Evolutionary conservation across 2,888 invertebrate genomes (phyloP), one percentile per base, ranked within the genome.

Genomic region (Harpalus rufipes): DNA sequence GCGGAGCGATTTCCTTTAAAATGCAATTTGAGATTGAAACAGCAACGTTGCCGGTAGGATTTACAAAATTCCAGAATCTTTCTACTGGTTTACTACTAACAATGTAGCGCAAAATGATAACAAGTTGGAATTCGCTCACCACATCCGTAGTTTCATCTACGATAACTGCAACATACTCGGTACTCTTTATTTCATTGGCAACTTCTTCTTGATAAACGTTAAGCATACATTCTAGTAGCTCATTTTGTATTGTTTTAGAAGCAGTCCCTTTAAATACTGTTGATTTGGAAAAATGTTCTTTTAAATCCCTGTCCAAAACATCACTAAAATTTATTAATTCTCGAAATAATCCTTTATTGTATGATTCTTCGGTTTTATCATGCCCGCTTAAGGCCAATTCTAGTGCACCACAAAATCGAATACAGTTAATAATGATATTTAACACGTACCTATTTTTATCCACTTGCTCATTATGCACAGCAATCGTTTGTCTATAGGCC

Each of bases 401-500:
- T 10, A 61, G 10, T 78, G 61, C 8, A 0, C 59, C 79, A 39
- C 81, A 85, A 68, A 84, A 84, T 59, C 79, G 76, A 16, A 85
- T 80, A 16, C 79, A 58, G 4, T 85, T 84, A 12, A 85, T 84
- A 5, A 85, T 68, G 6, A 79, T 51, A 7, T n/a, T n/a, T n/a
- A n/a, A n/a, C n/a, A n/a, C n/a, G n/a, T n/a, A n/a, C 41, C 6
- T 41, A 41, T 7, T 41, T 41, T 12, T 78, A 21, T 61, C 82
- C 14, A 41, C 78, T 51, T 0, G 81, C 44, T 41, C 86, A 72
- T 87, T 85, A 41, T 85, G n/a, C 56, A 61, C 72, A 7, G 72
- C 72, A 8, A 72, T 72, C 14, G 72, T 91, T 91, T 72, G 94
- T 84, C 80, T 68, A 21, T 86, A 86, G n/a, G 72, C 84, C 5